Evolutionary conservation across 2,797 vertebrate genomes (phyloP), one percentile per base, ranked within the genome.

Genomic region (Chelon auratus): DNA sequence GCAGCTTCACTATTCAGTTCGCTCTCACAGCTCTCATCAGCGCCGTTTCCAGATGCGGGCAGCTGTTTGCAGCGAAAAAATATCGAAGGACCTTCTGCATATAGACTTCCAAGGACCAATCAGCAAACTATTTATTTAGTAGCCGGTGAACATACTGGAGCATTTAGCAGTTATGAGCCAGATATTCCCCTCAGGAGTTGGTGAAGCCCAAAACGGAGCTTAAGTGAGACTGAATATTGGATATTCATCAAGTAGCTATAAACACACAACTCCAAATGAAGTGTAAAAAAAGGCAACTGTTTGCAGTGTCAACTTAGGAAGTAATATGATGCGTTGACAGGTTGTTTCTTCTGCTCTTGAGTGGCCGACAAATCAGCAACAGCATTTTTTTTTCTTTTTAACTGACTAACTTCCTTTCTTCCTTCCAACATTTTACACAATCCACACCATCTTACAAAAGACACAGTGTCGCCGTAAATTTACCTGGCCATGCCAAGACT

Each of bases 401-500:
- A 33, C 30, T 7, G 30, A 7, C 7, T 33, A 40, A 47, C 8
- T 47, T 18, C 17, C 3, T 9, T 9, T 18, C 45, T 3, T 42
- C 9, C 26, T 48, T 36, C n/a, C 8, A 59, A 8, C 10, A 45
- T 47, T 45, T 62, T 51, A 4, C 36, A 14, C 4, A 30, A 39
- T 15, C 36, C n/a, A 33, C 5, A 10, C 11, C 1, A 18, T 58
- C 51, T n/a, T 50, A 64, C 24, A 1, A 48, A 56, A 73, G 20
- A 72, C 37, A 11, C 4, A 24, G 42, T 8, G 30, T 5, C 30
- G 9, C 9, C 65, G 51, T 68, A 22, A 54, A 33, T 8, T 86
- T 92, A 93, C 97, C 98, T 99, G 91, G 98, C 97, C 98, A 99
- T 99, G 84, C 97, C 98, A 50, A 99, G 93, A 85, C 97, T 98